Evolutionary conservation across 1,140 invertebrate genomes (phyloP).

Genomic region (Tribolium castaneum): DNA sequence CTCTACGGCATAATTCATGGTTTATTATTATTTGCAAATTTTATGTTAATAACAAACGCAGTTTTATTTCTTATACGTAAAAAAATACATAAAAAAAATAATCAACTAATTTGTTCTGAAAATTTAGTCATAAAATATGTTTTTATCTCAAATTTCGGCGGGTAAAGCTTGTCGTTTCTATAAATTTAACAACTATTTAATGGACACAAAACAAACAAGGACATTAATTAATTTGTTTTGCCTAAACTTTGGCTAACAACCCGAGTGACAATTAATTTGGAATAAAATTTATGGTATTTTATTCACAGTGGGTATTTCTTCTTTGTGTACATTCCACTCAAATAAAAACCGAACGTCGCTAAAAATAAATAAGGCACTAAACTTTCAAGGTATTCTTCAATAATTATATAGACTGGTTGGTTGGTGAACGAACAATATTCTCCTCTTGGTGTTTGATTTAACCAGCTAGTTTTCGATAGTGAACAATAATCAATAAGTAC

Average conservation of each 20-base stretch:
- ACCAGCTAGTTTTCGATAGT: neutral
- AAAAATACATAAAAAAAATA: too few species aligned
- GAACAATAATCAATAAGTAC: neutral
- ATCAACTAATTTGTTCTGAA: too few species aligned
- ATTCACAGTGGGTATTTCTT: slow-evolving; percentile 4
- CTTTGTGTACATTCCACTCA: slow-evolving; percentile 19
- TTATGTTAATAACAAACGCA: too few species aligned
- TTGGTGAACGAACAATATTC: neutral
- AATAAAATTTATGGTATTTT: slow-evolving; percentile 14
- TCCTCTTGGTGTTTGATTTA: neutral
- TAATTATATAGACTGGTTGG: neutral
- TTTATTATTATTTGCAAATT: too few species aligned
- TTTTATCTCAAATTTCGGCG: too few species aligned
- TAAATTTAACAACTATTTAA: neutral
- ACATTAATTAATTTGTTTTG: neutral
- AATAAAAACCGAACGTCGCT: slow-evolving; percentile 15
- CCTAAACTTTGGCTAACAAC: neutral
- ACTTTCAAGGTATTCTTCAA: slow-evolving; percentile 47
- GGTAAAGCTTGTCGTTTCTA: neutral
- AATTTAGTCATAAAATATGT: too few species aligned
- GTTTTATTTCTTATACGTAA: too few species aligned
- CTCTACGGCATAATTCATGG: neutral
- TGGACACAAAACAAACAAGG: neutral
- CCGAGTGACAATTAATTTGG: neutral
- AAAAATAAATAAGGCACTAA: slow-evolving; percentile 44